A percentile compares a stretch with the other conserved stretches of the same genome.
phyloP scores from a whole-genome alignment of 2,797 vertebrate species.

The Anabacerthia variegaticeps region DNA sequence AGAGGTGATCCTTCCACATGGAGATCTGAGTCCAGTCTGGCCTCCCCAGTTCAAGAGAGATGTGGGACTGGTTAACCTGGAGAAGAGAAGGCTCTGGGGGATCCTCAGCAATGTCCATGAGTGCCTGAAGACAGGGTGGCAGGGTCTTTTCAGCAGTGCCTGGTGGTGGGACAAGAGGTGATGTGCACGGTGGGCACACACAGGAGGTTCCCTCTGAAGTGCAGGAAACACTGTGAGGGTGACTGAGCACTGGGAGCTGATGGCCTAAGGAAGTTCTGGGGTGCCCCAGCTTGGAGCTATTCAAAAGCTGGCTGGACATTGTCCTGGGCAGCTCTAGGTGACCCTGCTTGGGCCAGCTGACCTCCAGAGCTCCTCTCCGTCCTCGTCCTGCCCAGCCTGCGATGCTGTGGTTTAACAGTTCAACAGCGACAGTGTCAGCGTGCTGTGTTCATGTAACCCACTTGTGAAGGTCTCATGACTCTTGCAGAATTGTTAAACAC shows the following conservation, averaged over 20 bases:
- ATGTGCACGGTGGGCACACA: not conserved
- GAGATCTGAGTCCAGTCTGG: not conserved
- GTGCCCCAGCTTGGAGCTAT: not conserved
- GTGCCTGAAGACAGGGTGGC: not conserved
- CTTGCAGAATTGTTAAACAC: not conserved
- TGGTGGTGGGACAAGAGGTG: not conserved
- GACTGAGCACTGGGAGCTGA: not conserved
- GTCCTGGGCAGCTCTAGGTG: not conserved
- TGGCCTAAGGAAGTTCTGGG: not conserved
- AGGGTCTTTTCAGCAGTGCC: not conserved
- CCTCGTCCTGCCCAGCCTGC: not conserved
- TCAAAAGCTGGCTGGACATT: not conserved
- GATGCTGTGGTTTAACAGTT: not conserved
- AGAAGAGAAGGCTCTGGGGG: not conserved
- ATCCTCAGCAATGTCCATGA: rapidly evolving
- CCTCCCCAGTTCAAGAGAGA: not conserved
- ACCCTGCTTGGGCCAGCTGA: not conserved
- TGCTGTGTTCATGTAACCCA: not conserved
- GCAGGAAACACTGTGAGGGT: not conserved
- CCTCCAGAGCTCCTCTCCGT: not conserved
- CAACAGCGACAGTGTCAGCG: not conserved
- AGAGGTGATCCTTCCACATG: not conserved
- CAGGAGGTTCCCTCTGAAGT: not conserved
- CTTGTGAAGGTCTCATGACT: not conserved
- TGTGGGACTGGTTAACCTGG: not conserved